A percentile compares a stretch with the other conserved stretches of the same genome.
Evolutionary conservation across 2,888 invertebrate genomes (phyloP).

Genomic region (Lapara coniferarum): DNA sequence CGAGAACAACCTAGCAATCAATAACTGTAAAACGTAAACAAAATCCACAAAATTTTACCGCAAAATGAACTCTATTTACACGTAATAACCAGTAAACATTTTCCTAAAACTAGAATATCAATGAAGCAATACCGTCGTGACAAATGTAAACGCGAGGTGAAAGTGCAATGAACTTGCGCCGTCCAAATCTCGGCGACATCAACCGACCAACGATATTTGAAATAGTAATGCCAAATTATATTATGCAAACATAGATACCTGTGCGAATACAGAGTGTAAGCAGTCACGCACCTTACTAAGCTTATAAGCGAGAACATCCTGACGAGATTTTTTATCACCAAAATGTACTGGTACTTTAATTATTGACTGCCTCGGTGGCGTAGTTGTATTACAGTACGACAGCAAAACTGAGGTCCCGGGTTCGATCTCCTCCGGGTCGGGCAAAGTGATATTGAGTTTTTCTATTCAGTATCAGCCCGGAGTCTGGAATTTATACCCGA

Average conservation of each 20-base stretch:
- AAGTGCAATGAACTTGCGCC: constrained; percentile 42
- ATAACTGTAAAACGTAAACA: not conserved
- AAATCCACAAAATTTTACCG: not conserved
- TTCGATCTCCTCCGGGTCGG: too few species aligned
- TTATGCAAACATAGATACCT: constrained; percentile 2
- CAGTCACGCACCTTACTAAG: too few species aligned
- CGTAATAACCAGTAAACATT: not conserved
- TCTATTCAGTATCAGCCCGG: too few species aligned
- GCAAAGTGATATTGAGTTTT: too few species aligned
- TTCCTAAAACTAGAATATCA: constrained; percentile 11
- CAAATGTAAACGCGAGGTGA: constrained; percentile 19
- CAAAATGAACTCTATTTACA: constrained; percentile 9
- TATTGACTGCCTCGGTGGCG: too few species aligned
- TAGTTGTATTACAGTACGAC: too few species aligned
- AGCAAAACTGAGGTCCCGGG: too few species aligned
- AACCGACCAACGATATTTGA: constrained; percentile 37
- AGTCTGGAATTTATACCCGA: too few species aligned
- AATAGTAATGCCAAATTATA: constrained; percentile 31
- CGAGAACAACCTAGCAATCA: too few species aligned
- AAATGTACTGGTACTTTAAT: too few species aligned
- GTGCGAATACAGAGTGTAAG: not conserved
- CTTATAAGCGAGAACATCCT: too few species aligned
- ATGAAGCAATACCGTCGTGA: constrained; percentile 20
- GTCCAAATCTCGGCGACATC: constrained; percentile 36
- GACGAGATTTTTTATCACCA: too few species aligned